phyloP scores from a whole-genome alignment of 2,113 vertebrate genomes.

The Vicugna pacos region DNA sequence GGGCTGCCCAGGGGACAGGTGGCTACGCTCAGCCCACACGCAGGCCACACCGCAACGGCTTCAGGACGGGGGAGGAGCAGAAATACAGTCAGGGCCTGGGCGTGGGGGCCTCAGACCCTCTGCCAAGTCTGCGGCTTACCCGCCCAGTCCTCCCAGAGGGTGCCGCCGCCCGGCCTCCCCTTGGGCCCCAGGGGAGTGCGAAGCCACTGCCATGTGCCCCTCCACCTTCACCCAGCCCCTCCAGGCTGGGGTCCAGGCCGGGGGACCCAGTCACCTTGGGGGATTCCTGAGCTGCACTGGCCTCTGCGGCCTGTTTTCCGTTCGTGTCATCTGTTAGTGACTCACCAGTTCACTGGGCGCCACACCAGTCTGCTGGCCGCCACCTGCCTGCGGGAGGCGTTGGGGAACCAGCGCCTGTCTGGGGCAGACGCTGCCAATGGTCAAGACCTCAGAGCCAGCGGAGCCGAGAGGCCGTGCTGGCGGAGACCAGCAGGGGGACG shows the following conservation, averaged over 20 bases:
- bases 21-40: background rate
- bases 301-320: background rate
- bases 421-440: fast-evolving
- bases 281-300: too few relatives aligned
- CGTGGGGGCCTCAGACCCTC: background rate
- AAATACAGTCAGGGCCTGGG: background rate
- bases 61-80: background rate
- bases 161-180: background rate
- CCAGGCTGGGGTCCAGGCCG: background rate
- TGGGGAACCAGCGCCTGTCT: background rate
- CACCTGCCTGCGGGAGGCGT: fast-evolving
- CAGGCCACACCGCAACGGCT: too few relatives aligned
- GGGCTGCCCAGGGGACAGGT: background rate
- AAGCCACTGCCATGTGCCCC: background rate
- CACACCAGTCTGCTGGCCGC: too few relatives aligned
- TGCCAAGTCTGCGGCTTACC: background rate
- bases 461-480: fast-evolving
- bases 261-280: background rate
- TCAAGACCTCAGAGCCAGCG: background rate
- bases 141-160: too few relatives aligned
- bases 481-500: too few relatives aligned
- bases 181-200: fast-evolving
- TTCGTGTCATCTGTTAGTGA: too few relatives aligned
- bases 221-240: background rate
- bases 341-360: too few relatives aligned